Evolutionary conservation across 2,113 vertebrate genomes (phyloP), one percentile per base, ranked within the genome.

Genomic region (Sitta europaea): DNA sequence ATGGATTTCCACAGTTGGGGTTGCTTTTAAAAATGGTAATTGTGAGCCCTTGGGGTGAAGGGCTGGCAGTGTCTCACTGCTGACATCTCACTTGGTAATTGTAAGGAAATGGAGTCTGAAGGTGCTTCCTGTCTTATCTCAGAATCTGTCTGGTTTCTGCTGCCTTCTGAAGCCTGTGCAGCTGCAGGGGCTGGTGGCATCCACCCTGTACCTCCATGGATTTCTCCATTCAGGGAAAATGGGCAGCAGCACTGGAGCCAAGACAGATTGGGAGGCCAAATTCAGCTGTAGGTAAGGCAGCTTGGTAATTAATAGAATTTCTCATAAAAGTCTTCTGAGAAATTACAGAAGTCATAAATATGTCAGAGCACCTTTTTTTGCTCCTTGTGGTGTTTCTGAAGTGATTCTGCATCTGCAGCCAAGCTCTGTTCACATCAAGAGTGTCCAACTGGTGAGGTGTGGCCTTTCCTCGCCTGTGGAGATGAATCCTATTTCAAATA

Each of bases 161-260:
- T 53, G 1, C 33, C 66, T 31, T 28, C 86, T 80, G 66, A 23
- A 71, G 23, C 43, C 5, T 13, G 35, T 40, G 38, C 35, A 43
- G 82, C 74, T 80, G 15, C 38, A 82, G n/a, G 33, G 72, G 55
- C 25, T 70, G 45, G 8, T 55, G 72, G 9, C 43, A 48, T 18
- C 47, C 42, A 11, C 12, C 0, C 61, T 43, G 5, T 1, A 15
- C 20, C 19, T 51, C 55, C 21, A 1, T 3, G 6, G n/a, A 15
- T 21, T 51, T 79, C 84, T 84, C 42, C 22, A 9, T 28, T 45
- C 23, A 14, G 33, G 47, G 51, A 43, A 68, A 76, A 93, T 40
- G 80, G 71, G 8, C 59, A 6, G 19, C 40, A 8, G 6, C 74
- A 8, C 27, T 47, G 51, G 15, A 74, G 22, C 51, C 35, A 36